Evolutionary conservation across 2,113 vertebrate genomes (phyloP).

Genomic region (Beaufortia kweichowensis): DNA sequence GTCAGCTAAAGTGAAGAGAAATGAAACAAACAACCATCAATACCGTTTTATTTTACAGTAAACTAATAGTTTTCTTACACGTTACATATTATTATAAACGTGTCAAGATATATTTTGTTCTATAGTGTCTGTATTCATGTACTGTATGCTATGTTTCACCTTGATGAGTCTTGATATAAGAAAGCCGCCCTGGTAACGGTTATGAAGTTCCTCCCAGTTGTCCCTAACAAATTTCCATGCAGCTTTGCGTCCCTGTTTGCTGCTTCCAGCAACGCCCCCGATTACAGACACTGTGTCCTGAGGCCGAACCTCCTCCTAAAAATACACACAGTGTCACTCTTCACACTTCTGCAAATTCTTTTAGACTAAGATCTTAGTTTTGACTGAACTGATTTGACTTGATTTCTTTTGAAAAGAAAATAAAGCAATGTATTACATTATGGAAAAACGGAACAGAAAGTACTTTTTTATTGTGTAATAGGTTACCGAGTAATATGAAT

Average conservation of each 20-base stretch:
- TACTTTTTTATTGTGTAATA: background rate
- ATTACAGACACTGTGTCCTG: conserved; percentile 98
- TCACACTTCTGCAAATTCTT: conserved; percentile 3
- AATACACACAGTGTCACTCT: background rate
- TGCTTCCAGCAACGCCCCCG: conserved; percentile 93
- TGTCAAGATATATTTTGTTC: background rate
- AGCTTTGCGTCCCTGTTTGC: conserved; percentile 92
- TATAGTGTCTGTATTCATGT: background rate
- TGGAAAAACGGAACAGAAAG: background rate
- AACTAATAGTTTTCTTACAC: too few species aligned
- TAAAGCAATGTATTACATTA: background rate
- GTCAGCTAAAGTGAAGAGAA: conserved; percentile 78
- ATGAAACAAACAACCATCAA: background rate
- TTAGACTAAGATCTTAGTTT: background rate
- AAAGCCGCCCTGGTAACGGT: conserved; percentile 98
- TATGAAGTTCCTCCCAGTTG: conserved; percentile 97
- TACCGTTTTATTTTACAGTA: too few species aligned
- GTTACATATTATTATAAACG: too few species aligned
- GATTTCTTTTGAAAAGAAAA: conserved; percentile 4
- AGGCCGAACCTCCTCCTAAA: conserved; percentile 95
- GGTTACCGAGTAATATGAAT: background rate
- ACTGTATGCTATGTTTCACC: conserved; percentile 69
- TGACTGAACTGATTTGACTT: background rate
- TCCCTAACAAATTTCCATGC: conserved; percentile 97
- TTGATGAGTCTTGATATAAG: conserved; percentile 98